Conservation (phyloP, 2,888 invertebrate species). For the Dermolepida albohirtum region DNA sequence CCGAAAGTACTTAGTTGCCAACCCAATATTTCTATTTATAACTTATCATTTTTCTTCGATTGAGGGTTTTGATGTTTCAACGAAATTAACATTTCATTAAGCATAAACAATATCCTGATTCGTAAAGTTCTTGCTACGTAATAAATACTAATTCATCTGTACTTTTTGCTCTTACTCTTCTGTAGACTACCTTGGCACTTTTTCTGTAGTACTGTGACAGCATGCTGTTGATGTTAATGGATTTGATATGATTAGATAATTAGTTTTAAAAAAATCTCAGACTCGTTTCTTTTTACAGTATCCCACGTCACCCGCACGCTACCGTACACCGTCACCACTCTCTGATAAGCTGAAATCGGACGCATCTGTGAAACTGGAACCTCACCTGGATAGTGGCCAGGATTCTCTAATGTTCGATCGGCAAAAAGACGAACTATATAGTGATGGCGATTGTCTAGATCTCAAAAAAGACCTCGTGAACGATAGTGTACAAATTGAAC, state of each 20-base stretch:
- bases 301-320: neutral
- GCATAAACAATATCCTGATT: no score
- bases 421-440: neutral
- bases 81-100: no score
- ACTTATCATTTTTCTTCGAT: no score
- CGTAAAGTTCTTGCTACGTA: no score
- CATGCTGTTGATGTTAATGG: neutral
- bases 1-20: no score
- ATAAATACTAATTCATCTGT: no score
- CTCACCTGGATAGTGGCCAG: constrained; percentile 18
- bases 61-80: no score
- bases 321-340: neutral
- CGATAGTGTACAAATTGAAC: constrained; percentile 5
- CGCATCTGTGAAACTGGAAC: neutral
- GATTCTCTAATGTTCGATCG: neutral
- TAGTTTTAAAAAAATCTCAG: neutral
- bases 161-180: no score
- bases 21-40: no score
- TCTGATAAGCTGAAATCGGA: neutral
- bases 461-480: constrained; percentile 10
- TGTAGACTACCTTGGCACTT: no score
- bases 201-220: neutral
- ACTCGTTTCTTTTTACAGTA: constrained; percentile 5
- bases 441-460: neutral
- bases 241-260: neutral